These are phyloP conservation scores for Cladorhizidae sp. DNA, from an alignment of 37 sponge, comb jelly and placozoan species.

Conservation along the genomic window DNA sequence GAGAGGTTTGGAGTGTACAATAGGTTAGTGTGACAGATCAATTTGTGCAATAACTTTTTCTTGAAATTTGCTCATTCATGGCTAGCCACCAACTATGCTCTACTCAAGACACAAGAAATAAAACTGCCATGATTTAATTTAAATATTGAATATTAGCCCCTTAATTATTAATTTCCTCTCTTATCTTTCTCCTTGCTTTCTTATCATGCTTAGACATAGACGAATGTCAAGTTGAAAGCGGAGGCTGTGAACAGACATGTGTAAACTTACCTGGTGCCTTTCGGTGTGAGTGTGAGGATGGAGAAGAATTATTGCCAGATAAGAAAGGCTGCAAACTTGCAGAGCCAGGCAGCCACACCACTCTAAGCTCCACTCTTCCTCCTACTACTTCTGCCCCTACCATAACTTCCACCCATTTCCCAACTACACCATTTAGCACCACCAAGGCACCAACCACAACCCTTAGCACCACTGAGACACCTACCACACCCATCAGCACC, in stretches of 20 bases:
- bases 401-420: neutral
- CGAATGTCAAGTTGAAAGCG: neutral
- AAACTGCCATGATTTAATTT: neutral
- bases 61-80: no score
- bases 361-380: neutral
- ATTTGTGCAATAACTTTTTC: no score
- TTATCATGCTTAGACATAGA: neutral
- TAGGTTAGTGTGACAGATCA: neutral
- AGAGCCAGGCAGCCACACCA: no score
- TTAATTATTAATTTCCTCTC: no score
- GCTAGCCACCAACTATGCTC: no score
- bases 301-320: neutral
- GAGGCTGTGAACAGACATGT: slow-evolving; percentile 21
- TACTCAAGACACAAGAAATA: neutral
- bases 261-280: neutral
- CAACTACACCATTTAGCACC: neutral
- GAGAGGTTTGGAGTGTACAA: slow-evolving; percentile 8
- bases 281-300: slow-evolving; percentile 5
- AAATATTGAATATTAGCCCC: no score
- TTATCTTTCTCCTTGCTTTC: no score
- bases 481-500: neutral
- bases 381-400: neutral
- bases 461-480: neutral
- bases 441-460: neutral
- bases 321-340: neutral